These are phyloP conservation scores for Pterostichus niger DNA, from an alignment of 2,888 invertebrate genomes.

Conservation along the genomic window DNA sequence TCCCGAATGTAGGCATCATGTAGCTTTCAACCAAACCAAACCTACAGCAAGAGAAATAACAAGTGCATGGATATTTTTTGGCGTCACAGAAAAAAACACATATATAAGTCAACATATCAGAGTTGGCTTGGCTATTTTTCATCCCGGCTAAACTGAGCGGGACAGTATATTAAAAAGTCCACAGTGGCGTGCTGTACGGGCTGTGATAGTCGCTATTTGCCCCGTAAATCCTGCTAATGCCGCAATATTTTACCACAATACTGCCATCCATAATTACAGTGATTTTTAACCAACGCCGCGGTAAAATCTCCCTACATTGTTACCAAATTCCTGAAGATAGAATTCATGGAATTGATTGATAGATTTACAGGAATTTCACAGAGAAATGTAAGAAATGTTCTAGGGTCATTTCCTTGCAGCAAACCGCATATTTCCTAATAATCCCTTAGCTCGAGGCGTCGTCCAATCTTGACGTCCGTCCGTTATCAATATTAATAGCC, in stretches of 20 bases:
- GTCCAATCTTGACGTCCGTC: too few relatives aligned
- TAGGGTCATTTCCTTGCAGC: too few relatives aligned
- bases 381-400: too few relatives aligned
- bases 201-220: slow-evolving; percentile 21
- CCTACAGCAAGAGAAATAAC: slow-evolving; percentile 25
- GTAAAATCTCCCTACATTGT: too few relatives aligned
- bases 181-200: too few relatives aligned
- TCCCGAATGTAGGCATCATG: slow-evolving; percentile 30
- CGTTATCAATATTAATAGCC: too few relatives aligned
- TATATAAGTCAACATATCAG: slow-evolving; percentile 44
- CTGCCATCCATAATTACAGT: slow-evolving; percentile 11
- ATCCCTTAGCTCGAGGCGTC: too few relatives aligned
- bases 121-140: background rate
- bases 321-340: too few relatives aligned
- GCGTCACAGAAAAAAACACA: slow-evolving; percentile 1
- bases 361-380: too few relatives aligned
- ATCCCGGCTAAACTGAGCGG: background rate
- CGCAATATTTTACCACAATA: slow-evolving; percentile 11
- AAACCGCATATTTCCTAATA: too few relatives aligned
- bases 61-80: slow-evolving; percentile 33
- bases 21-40: background rate
- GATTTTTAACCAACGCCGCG: background rate
- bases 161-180: slow-evolving; percentile 41
- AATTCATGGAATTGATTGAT: too few relatives aligned
- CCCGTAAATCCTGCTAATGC: slow-evolving; percentile 28